These are phyloP conservation scores for Adelges cooleyi DNA, from an alignment of 1,140 invertebrate species.

Conservation along the genomic window DNA sequence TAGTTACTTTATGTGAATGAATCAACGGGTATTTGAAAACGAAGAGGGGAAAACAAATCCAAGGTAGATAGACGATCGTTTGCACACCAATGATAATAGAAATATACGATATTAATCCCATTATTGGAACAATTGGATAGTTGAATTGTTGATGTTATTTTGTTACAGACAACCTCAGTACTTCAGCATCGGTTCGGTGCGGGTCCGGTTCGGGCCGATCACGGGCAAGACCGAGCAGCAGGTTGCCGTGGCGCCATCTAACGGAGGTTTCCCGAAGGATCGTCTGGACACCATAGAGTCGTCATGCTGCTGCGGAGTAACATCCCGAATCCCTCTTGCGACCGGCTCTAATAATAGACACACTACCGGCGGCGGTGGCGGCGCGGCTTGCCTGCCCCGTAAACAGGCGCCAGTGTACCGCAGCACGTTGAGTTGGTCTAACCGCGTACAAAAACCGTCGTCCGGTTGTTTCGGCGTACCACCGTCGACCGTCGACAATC, in stretches of 20 bases:
- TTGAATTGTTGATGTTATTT: too few relatives aligned
- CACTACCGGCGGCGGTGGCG: conserved; percentile 20
- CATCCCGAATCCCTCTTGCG: conserved; percentile 14
- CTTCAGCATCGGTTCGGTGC: conserved; percentile 30
- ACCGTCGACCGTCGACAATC: conserved; percentile 6
- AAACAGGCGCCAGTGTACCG: conserved; percentile 31
- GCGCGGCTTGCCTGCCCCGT: not conserved
- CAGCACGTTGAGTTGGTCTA: conserved; percentile 31
- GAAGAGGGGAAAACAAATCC: too few relatives aligned
- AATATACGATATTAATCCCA: too few relatives aligned
- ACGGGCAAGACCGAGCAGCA: not conserved
- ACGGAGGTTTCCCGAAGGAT: not conserved
- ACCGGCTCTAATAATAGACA: conserved; percentile 24
- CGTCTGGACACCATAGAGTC: not conserved
- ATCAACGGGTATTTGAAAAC: too few relatives aligned
- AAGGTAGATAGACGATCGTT: too few relatives aligned
- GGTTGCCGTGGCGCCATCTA: conserved; percentile 16
- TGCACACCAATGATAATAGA: too few relatives aligned
- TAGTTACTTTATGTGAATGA: too few relatives aligned
- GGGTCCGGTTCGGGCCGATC: conserved; percentile 29
- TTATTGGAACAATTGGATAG: too few relatives aligned
- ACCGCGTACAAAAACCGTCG: conserved; percentile 26
- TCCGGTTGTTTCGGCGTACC: conserved; percentile 30
- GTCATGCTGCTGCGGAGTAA: conserved; percentile 10
- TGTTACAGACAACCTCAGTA: conserved; percentile 22